These are phyloP conservation scores for Piprites chloris DNA, from an alignment of 2,113 vertebrate species.

Conservation along the genomic window DNA sequence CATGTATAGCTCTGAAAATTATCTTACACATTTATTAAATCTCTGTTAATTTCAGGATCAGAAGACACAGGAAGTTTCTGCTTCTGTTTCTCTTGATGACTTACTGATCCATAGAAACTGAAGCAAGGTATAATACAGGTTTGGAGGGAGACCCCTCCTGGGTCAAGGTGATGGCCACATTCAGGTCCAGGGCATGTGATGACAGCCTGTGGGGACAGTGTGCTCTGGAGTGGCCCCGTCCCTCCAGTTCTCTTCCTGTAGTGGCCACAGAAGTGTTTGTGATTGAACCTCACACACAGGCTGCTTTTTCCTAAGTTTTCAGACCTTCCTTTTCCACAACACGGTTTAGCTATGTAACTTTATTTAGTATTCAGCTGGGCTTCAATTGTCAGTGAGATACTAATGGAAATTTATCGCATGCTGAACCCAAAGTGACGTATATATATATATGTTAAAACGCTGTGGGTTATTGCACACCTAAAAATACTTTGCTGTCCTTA, in stretches of 20 bases:
- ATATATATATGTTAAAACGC: constrained; percentile 28
- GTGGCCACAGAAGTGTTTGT: background rate
- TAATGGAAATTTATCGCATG: constrained; percentile 18
- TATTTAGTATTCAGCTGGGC: constrained; percentile 22
- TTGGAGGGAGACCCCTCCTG: background rate
- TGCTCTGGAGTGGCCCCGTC: background rate
- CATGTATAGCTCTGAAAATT: background rate
- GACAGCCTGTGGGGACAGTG: background rate
- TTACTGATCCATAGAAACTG: background rate
- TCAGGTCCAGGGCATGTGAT: background rate
- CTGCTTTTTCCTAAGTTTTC: background rate
- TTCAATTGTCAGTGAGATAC: constrained; percentile 4
- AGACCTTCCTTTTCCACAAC: background rate
- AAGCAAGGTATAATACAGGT: background rate
- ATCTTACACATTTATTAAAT: background rate
- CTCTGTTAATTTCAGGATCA: background rate
- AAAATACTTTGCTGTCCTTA: constrained; percentile 22
- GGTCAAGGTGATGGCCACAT: background rate
- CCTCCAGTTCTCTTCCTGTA: background rate
- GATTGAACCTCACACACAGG: background rate
- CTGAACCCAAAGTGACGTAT: background rate
- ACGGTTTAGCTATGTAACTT: background rate
- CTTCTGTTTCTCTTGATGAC: background rate
- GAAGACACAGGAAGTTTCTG: background rate
- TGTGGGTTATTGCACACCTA: constrained; percentile 15